Evolutionary conservation across 2,888 invertebrate species (phyloP), one percentile per base, ranked within the genome.

Genomic region (Tenthredo distinguenda): DNA sequence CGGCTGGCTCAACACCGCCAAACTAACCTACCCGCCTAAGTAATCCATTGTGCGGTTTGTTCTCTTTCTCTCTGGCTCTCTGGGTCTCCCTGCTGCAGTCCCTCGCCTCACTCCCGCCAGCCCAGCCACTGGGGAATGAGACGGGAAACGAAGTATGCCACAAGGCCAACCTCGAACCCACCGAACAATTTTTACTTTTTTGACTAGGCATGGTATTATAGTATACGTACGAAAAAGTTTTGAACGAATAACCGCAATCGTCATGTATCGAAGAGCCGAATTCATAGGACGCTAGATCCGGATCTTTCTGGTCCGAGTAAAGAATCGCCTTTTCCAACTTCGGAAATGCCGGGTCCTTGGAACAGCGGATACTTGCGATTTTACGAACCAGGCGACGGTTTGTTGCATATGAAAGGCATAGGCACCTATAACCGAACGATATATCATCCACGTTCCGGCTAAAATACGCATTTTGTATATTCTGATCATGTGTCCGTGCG

Each of bases 11-110:
- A 31, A 71, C 83, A 43, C 71, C 90, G 91, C 88, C 90, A 92
- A 93, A 91, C 92, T 92, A 92, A 93, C 92, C 92, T 92, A 92
- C 91, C 91, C 90, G 90, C 89, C 91, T 91, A 90, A 92, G 90
- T 91, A 90, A 91, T 91, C 92, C 91, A 93, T 93, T 93, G 91
- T 92, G 62, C 81, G 81, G 58, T 81, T 79, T 50, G 81, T 62
- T 58, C 81, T 58, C 81, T 81, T 40, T 62, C 62, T 81, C 62
- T 55, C 50, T 43, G 50, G 76, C 55, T 77, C 76, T 77, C 50
- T n/a, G 77, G 77, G 50, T 77, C 77, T 55, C 77, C 47, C 31
- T 26, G 62, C 12, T 26, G 62, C 26, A 40, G 62, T 81, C 81
- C 81, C 62, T 81, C 62, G 26, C 34, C 40, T 58, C 50, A 62